phyloP scores from a whole-genome alignment of 2,888 invertebrate genomes.

The Bombylius discolor region DNA sequence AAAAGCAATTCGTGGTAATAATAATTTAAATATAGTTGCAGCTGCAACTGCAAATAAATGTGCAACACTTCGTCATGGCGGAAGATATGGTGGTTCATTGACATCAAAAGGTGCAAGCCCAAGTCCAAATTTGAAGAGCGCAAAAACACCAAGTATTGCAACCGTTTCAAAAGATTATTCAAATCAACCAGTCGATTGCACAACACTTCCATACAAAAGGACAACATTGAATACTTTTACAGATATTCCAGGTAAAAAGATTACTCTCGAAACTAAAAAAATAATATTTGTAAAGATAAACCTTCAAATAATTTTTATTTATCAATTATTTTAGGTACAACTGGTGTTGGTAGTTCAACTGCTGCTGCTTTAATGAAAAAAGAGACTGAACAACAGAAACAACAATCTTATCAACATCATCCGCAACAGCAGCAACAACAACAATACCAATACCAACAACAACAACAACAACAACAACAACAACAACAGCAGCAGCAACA shows the following conservation, averaged over 20 bases:
- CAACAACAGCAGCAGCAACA: slow-evolving; percentile 7
- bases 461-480: slow-evolving; percentile 13
- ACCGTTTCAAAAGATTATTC: slow-evolving; percentile 37
- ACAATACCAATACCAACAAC: slow-evolving; percentile 12
- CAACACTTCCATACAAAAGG: slow-evolving; percentile 25
- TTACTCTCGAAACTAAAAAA: too few species aligned
- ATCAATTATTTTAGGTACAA: slow-evolving; percentile 17
- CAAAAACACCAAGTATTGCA: slow-evolving; percentile 36
- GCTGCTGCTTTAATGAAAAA: slow-evolving; percentile 24
- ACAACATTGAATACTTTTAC: slow-evolving; percentile 32
- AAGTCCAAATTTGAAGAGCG: slow-evolving; percentile 35
- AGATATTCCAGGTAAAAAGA: slow-evolving; percentile 28
- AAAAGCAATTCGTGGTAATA: slow-evolving; percentile 33
- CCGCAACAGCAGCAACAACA: slow-evolving; percentile 14
- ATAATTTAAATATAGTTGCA: slow-evolving; percentile 29
- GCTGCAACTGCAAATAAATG: slow-evolving; percentile 32
- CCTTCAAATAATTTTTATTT: too few species aligned
- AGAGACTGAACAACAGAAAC: slow-evolving; percentile 18
- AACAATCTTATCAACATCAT: slow-evolving; percentile 12
- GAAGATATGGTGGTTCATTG: slow-evolving; percentile 34
- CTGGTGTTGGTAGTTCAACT: slow-evolving; percentile 31
- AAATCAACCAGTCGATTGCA: slow-evolving; percentile 29
- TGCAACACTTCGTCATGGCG: slow-evolving; percentile 35
- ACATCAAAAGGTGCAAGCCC: slow-evolving; percentile 25
- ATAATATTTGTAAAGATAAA: too few species aligned